Conservation (phyloP, 1,140 invertebrate genomes). For the Drosophila sturtevanti region DNA sequence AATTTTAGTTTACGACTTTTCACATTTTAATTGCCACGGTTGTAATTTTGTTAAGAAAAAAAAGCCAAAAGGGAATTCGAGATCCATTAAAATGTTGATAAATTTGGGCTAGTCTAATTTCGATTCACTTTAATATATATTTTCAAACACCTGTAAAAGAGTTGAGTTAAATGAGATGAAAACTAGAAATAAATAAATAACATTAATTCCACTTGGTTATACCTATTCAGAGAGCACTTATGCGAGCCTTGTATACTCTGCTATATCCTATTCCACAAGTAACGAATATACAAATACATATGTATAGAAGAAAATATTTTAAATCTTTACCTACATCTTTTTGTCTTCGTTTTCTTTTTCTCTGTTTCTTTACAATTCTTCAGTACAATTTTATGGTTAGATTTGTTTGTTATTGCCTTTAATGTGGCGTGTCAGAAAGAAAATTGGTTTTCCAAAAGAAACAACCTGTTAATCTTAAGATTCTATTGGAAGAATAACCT, state of each 20-base stretch:
- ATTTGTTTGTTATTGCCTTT: slow-evolving; percentile 55
- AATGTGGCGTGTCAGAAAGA: slow-evolving; percentile 52
- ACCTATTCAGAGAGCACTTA: background rate
- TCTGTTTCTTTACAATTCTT: slow-evolving; percentile 11
- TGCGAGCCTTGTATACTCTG: background rate
- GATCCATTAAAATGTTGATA: slow-evolving; percentile 63
- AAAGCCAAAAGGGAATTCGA: slow-evolving; percentile 61
- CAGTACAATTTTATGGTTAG: slow-evolving; percentile 61
- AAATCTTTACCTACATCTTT: background rate
- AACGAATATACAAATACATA: too few relatives aligned
- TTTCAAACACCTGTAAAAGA: slow-evolving; percentile 62
- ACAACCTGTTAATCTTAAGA: slow-evolving; percentile 37
- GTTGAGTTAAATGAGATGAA: background rate
- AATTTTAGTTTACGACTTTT: slow-evolving; percentile 78
- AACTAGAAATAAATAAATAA: background rate
- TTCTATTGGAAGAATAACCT: slow-evolving; percentile 20
- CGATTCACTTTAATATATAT: slow-evolving; percentile 51
- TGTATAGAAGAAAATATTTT: background rate
- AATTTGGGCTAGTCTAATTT: slow-evolving; percentile 68
- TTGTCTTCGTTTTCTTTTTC: background rate
- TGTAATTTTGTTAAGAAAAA: slow-evolving; percentile 60
- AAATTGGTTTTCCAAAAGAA: slow-evolving; percentile 48
- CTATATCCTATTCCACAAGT: background rate
- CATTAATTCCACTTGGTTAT: background rate
- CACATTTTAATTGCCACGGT: slow-evolving; percentile 65